phyloP scores from a whole-genome alignment of 2,888 invertebrate species.

The Stictocephala bisonia region DNA sequence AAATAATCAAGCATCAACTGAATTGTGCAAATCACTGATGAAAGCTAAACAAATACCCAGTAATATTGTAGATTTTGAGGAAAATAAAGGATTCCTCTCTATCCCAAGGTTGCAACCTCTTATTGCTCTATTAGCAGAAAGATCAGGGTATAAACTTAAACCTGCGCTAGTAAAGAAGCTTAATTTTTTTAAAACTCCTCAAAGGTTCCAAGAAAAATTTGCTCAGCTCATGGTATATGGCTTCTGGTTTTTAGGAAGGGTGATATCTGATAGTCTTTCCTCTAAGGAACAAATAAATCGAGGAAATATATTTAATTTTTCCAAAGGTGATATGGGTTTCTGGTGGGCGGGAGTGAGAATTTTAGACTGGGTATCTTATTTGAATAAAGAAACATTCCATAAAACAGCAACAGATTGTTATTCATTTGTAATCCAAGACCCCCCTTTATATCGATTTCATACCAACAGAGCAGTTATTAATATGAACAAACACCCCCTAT shows the following conservation, averaged over 20 bases:
- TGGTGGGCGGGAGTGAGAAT: constrained; percentile 52
- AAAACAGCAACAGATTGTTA: constrained; percentile 37
- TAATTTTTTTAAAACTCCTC: not conserved
- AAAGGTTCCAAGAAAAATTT: constrained; percentile 33
- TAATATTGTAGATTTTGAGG: not conserved
- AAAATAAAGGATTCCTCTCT: constrained; percentile 25
- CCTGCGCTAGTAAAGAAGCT: constrained; percentile 18
- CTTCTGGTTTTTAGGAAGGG: constrained; percentile 47
- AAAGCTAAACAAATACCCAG: constrained; percentile 16
- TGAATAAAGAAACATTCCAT: not conserved
- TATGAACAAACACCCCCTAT: constrained; percentile 40
- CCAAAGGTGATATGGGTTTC: constrained; percentile 50
- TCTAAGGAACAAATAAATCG: constrained; percentile 46
- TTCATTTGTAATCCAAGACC: constrained; percentile 38
- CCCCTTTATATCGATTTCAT: not conserved
- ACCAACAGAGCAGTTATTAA: constrained; percentile 6
- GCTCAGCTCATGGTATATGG: constrained; percentile 45
- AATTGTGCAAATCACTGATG: constrained; percentile 18
- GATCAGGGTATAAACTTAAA: constrained; percentile 11
- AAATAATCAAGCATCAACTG: not conserved
- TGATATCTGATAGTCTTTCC: constrained; percentile 48
- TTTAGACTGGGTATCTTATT: constrained; percentile 48
- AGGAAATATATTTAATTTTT: constrained; percentile 48
- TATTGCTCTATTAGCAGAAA: constrained; percentile 17
- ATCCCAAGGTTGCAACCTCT: constrained; percentile 14